These are phyloP conservation scores for Eleginops maclovinus DNA, from an alignment of 2,113 vertebrate species.

Conservation along the genomic window DNA sequence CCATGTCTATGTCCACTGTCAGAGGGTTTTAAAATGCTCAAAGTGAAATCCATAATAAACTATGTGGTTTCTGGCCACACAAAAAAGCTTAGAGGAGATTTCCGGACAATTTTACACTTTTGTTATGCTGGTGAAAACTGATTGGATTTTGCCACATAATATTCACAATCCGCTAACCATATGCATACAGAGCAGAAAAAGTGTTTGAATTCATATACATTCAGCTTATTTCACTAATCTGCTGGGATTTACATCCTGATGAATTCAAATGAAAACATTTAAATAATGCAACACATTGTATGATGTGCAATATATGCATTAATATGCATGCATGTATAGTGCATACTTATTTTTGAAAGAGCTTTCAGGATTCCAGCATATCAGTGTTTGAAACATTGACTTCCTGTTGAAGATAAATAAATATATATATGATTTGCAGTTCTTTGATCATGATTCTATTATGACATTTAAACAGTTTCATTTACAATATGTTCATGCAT, in stretches of 20 bases:
- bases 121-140: neutral
- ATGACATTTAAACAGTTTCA: neutral
- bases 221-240: neutral
- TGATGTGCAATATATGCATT: neutral
- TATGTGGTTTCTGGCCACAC: neutral
- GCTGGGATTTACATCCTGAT: slow-evolving; percentile 13
- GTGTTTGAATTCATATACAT: slow-evolving; percentile 2
- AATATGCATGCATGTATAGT: slow-evolving; percentile 10
- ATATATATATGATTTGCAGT: too few species aligned
- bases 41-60: slow-evolving; percentile 19
- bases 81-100: neutral
- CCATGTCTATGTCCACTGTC: slow-evolving; percentile 31
- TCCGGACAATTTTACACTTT: neutral
- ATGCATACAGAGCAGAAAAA: neutral
- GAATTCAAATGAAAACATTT: slow-evolving; percentile 34
- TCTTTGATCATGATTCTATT: neutral
- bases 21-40: neutral
- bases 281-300: slow-evolving; percentile 10
- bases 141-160: neutral
- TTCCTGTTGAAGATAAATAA: neutral
- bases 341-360: slow-evolving; percentile 2
- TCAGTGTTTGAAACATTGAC: neutral
- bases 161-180: neutral
- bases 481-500: neutral
- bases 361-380: neutral